phyloP scores from a whole-genome alignment of 2,888 invertebrate species.

The Leucozona laternaria region DNA sequence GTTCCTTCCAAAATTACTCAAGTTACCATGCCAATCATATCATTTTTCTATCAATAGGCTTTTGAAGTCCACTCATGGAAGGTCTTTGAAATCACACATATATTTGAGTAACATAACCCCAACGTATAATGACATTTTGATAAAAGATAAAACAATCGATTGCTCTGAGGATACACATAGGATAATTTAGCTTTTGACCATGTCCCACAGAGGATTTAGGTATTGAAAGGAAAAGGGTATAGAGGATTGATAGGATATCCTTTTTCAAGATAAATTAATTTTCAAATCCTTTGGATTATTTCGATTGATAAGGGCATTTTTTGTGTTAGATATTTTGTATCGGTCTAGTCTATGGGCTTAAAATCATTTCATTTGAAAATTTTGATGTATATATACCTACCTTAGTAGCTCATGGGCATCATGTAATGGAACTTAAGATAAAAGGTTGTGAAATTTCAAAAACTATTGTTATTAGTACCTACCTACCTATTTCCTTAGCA shows the following conservation, averaged over 20 bases:
- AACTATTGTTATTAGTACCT: no score
- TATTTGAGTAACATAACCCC: not conserved
- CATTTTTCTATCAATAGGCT: not conserved
- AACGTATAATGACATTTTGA: not conserved
- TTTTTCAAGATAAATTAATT: not conserved
- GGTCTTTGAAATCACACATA: not conserved
- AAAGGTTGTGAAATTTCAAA: no score
- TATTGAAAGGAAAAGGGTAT: not conserved
- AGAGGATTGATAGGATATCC: not conserved
- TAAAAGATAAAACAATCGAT: constrained; percentile 18
- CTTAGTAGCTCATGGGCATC: no score
- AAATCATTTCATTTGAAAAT: no score
- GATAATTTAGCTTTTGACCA: constrained; percentile 11
- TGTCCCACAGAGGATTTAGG: not conserved
- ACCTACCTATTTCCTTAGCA: no score
- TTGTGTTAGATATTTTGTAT: no score
- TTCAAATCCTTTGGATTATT: no score
- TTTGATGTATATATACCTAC: no score
- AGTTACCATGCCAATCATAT: constrained; percentile 14
- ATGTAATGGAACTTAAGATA: no score
- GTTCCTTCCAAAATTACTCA: constrained; percentile 1
- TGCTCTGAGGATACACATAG: not conserved
- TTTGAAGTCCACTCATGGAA: not conserved
- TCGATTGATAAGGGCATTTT: no score
- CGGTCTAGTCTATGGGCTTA: no score